Conservation (phyloP, 2,797 vertebrate genomes). For the Falco rusticolus region DNA sequence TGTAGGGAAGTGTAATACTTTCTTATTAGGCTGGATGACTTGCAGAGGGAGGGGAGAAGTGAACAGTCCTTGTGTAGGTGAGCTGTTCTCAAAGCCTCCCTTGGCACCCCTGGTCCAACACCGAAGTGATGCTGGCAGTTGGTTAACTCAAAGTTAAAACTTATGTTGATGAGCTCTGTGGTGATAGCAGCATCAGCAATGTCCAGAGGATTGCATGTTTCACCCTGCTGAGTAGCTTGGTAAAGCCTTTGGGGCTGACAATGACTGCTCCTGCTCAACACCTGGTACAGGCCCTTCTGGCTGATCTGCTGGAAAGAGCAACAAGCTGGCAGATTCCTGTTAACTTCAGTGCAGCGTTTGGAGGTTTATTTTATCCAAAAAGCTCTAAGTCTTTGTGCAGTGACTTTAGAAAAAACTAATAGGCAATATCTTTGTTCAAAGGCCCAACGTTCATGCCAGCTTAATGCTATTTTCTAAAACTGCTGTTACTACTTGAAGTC, state of each 20-base stretch:
- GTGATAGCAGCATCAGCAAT: neutral
- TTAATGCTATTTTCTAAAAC: neutral
- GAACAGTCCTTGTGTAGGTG: neutral
- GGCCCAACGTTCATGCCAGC: neutral
- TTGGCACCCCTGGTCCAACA: fast-evolving
- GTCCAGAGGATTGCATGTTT: fast-evolving
- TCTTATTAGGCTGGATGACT: neutral
- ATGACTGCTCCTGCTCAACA: neutral
- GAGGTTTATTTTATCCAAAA: neutral
- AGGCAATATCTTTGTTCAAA: neutral
- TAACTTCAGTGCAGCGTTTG: neutral
- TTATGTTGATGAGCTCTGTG: neutral
- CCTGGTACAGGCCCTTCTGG: neutral
- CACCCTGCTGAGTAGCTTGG: fast-evolving
- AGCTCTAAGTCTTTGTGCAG: neutral
- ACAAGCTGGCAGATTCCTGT: neutral
- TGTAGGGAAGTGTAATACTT: neutral
- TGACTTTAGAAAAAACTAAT: neutral
- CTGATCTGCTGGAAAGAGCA: neutral
- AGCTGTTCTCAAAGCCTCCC: neutral
- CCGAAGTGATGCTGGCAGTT: neutral
- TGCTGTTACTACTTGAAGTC: neutral
- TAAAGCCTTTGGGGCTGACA: neutral
- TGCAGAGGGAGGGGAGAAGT: neutral
- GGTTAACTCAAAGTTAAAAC: neutral